Evolutionary conservation across 2,113 vertebrate genomes (phyloP).

Genomic region (Callipepla californica): DNA sequence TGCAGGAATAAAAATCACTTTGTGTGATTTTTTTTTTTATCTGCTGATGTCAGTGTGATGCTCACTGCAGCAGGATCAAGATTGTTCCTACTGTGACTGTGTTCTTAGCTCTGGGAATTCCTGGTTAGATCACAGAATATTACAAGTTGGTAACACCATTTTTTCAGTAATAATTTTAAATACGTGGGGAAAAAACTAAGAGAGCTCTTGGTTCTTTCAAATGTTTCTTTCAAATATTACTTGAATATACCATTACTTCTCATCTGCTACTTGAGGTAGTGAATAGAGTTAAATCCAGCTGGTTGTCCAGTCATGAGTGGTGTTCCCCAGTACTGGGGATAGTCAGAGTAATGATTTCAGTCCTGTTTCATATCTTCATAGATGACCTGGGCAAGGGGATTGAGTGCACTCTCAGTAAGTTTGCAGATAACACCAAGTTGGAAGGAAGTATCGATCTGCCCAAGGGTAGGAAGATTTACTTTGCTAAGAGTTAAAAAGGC

Average conservation of each 20-base stretch:
- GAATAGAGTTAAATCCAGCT: too few relatives aligned
- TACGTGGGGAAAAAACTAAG: not conserved
- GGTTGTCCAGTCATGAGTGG: too few relatives aligned
- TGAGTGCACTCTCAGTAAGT: too few relatives aligned
- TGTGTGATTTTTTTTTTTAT: not conserved
- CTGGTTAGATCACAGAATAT: not conserved
- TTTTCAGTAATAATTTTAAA: not conserved
- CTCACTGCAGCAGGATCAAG: not conserved
- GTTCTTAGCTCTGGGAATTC: not conserved
- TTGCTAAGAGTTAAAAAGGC: not conserved
- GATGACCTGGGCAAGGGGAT: too few relatives aligned
- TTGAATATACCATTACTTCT: not conserved
- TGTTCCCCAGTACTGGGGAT: too few relatives aligned
- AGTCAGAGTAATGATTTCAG: too few relatives aligned
- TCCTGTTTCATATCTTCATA: too few relatives aligned
- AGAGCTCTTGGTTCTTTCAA: not conserved
- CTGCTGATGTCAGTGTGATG: not conserved
- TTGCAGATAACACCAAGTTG: too few relatives aligned
- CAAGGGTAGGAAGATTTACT: not conserved
- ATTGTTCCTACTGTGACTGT: not conserved
- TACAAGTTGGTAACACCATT: not conserved
- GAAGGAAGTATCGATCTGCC: too few relatives aligned
- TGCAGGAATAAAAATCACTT: not conserved
- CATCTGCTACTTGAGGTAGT: not conserved
- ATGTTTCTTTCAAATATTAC: not conserved